Base-by-base conservation (phyloP, 2,888 invertebrate species). In the Hemistola chrysoprasaria region DNA sequence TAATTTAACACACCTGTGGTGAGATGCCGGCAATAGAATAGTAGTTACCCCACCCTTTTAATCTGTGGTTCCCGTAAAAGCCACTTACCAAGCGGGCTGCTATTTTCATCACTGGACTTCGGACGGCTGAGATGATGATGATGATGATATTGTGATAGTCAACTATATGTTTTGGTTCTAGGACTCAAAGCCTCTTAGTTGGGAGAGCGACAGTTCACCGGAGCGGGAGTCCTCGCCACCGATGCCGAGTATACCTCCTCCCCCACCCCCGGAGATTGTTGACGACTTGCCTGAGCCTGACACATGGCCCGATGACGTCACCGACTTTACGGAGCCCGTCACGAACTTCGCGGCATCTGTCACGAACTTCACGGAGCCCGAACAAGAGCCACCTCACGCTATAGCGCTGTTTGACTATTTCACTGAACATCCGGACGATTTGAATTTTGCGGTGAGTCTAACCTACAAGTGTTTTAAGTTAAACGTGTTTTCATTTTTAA, bases 201-300 rank as follows among this genome's bases (percentile, higher is more conserved):
- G 87, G 87, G 81, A 80, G 21, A 60, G 68, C 5, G 78, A 78
- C 6, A 65, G 62, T 40, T 74, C 77, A 7, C 72, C 79, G 0
- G 80, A 79, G 28, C 65, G 83, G 8, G 90, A 91, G 48, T 72
- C 85, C 1, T 94, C 94, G 10, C 94, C 93, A 0, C 95, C 95
- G 0, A 95, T 95, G 95, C 95, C 95, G 5, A 91, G 90, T 24
- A 90, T 93, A 51, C 95, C 95, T 4, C 94, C 95, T 1, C 95
- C 95, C 1, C 93, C 94, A 26, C 94, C 94, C 1, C 95, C 95
- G 1, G 71, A 83, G 6, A 65, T 71, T 7, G 66, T 74, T 22
- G 84, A 62, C 37, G 90, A 76, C 1, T 78, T 16, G 16, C 16
- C 78, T 22, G 43, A 69, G 20, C 61, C 68, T 1, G 78, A 66